A percentile compares a stretch with the other conserved stretches of the same genome.
phyloP scores from a whole-genome alignment of 2,888 invertebrate genomes.

The Lumbricus terrestris region DNA sequence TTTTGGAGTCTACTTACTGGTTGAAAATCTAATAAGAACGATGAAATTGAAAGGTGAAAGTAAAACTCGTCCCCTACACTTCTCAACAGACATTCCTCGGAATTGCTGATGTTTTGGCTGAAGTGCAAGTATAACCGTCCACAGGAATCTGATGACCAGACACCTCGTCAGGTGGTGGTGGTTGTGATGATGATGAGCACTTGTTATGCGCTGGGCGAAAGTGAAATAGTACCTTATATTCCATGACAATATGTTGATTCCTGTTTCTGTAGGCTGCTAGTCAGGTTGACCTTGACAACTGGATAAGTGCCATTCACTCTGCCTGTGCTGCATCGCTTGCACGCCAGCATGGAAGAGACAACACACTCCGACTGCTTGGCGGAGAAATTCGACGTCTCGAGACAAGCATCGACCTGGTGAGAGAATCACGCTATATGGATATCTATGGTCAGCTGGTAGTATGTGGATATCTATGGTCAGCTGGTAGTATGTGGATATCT shows the following conservation, averaged over 20 bases:
- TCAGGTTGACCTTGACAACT: conserved; percentile 4
- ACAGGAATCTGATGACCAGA: too few relatives aligned
- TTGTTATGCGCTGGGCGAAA: neutral
- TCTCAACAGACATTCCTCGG: too few relatives aligned
- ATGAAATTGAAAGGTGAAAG: too few relatives aligned
- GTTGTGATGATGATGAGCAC: neutral
- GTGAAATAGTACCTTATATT: neutral
- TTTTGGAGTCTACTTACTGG: too few relatives aligned
- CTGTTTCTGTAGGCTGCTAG: conserved; percentile 9
- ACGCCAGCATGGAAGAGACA: conserved; percentile 20
- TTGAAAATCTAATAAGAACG: too few relatives aligned
- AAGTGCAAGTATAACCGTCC: neutral
- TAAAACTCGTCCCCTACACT: too few relatives aligned
- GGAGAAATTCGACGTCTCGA: conserved; percentile 16
- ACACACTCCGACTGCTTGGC: conserved; percentile 9
- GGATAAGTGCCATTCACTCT: conserved; percentile 22
- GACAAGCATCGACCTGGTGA: conserved; percentile 25
- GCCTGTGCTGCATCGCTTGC: conserved; percentile 23
- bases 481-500: too few relatives aligned
- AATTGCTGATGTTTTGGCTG: neutral
- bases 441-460: neutral
- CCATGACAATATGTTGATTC: neutral
- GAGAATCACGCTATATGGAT: neutral
- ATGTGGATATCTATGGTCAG: too few relatives aligned
- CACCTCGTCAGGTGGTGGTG: too few relatives aligned